Conservation (phyloP, 2,113 vertebrate genomes). For the Chascanopsetta lugubris region DNA sequence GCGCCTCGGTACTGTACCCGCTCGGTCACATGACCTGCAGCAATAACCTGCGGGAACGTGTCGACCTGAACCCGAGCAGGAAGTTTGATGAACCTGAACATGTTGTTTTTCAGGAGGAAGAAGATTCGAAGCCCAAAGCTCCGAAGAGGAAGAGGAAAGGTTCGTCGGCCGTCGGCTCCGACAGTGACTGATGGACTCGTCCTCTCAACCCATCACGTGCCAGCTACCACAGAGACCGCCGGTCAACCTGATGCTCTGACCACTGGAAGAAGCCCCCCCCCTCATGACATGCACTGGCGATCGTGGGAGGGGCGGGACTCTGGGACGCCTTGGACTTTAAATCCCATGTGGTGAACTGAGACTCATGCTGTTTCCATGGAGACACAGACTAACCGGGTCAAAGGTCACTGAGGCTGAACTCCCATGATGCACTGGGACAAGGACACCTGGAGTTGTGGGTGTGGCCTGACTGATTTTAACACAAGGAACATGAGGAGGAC, state of each 20-base stretch:
- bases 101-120: constrained; percentile 85
- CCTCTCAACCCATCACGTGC: constrained; percentile 40
- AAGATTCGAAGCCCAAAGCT: constrained; percentile 93
- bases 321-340: constrained; percentile 18
- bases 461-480: constrained; percentile 47
- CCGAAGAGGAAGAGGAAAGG: constrained; percentile 93
- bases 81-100: too few species aligned
- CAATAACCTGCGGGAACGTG: too few species aligned
- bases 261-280: constrained; percentile 50
- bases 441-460: constrained; percentile 15
- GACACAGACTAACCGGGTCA: constrained; percentile 16
- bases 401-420: constrained; percentile 30
- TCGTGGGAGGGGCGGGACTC: constrained; percentile 31
- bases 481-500: constrained; percentile 13
- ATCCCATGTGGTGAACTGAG: constrained; percentile 24
- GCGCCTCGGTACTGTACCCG: constrained; percentile 84
- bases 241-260: constrained; percentile 45
- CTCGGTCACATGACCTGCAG: background rate
- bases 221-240: constrained; percentile 46
- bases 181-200: constrained; percentile 88
- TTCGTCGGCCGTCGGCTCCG: constrained; percentile 90
- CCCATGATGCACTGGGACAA: constrained; percentile 53
- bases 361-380: constrained; percentile 45
- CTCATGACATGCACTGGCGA: constrained; percentile 16
- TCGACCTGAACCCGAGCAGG: too few species aligned